phyloP scores from a whole-genome alignment of 2,113 vertebrate species.

The Nansenia antarctica region DNA sequence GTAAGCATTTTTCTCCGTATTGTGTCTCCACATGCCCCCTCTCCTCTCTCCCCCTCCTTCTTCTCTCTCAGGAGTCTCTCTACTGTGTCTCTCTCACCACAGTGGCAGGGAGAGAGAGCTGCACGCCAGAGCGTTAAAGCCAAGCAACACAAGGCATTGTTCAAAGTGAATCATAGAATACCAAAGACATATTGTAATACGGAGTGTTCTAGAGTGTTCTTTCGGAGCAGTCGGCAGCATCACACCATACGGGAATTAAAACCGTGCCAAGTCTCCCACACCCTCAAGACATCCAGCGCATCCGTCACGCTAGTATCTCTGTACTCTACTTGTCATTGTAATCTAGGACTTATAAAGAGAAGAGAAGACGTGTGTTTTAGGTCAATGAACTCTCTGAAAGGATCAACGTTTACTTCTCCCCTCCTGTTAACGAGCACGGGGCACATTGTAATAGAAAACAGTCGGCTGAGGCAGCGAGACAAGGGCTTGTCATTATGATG shows the following conservation, averaged over 20 bases:
- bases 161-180: constrained; percentile 46
- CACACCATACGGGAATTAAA: not conserved
- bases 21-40: constrained; percentile 31
- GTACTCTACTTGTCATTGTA: no score
- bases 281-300: not conserved
- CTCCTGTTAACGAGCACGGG: not conserved
- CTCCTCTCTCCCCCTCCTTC: constrained; percentile 8
- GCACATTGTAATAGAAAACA: not conserved
- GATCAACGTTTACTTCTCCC: not conserved
- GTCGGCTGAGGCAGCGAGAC: not conserved
- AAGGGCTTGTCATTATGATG: not conserved
- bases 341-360: not conserved
- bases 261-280: not conserved
- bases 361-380: not conserved
- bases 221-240: not conserved
- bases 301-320: no score
- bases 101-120: constrained; percentile 40
- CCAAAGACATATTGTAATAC: constrained; percentile 38
- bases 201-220: constrained; percentile 17
- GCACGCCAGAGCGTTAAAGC: constrained; percentile 39
- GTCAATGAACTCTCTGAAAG: not conserved
- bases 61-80: constrained; percentile 51
- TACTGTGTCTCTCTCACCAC: constrained; percentile 63
- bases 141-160: constrained; percentile 18
- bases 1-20: constrained; percentile 54